Conservation (phyloP, 2,888 invertebrate species). For the Leptopilina myrica region DNA sequence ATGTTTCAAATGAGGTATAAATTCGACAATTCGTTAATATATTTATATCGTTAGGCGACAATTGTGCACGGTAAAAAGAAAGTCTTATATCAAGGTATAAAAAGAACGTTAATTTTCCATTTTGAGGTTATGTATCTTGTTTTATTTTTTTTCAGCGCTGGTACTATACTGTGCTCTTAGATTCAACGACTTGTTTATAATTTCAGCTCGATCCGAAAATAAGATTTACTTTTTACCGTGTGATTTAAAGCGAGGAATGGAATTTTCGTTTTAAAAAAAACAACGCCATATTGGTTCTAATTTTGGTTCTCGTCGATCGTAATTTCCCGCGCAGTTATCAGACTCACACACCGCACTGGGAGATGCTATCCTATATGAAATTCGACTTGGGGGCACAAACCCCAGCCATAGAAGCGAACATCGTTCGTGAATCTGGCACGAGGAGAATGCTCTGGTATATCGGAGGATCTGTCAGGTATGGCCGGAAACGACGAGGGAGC, state of each 20-base stretch:
- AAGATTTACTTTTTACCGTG: too few species aligned
- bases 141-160: too few species aligned
- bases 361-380: neutral
- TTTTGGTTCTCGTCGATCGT: neutral
- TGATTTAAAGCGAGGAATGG: too few species aligned
- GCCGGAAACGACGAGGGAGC: conserved; percentile 47
- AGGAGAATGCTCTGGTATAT: conserved; percentile 36
- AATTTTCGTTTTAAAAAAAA: too few species aligned
- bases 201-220: too few species aligned
- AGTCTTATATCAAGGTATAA: too few species aligned
- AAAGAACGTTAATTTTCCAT: too few species aligned
- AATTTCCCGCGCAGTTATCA: conserved; percentile 10
- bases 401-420: conserved; percentile 4
- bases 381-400: conserved; percentile 25
- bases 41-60: neutral
- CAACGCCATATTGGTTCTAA: too few species aligned
- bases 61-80: too few species aligned
- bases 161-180: too few species aligned
- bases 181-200: too few species aligned
- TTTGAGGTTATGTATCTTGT: too few species aligned
- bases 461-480: conserved; percentile 34
- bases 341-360: neutral
- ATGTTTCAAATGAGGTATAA: neutral
- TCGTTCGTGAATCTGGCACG: conserved; percentile 37
- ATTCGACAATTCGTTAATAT: neutral